Conservation (phyloP, 2,797 vertebrate species). For the Microcaecilia unicolor region DNA sequence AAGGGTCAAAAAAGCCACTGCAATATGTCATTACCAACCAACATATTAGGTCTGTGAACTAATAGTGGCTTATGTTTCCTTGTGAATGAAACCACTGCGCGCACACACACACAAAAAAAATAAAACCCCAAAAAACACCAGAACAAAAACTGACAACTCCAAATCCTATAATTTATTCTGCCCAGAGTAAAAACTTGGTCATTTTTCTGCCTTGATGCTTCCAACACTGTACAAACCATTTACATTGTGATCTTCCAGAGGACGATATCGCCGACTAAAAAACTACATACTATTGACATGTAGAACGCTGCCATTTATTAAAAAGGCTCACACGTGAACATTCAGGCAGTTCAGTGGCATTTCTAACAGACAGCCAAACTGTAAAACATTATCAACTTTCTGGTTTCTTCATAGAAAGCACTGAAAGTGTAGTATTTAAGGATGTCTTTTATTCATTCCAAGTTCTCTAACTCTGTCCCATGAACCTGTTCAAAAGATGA, state of each 20-base stretch:
- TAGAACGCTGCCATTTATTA: conserved; percentile 54
- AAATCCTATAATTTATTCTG: conserved; percentile 50
- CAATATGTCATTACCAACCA: conserved; percentile 31
- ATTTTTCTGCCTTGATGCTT: conserved; percentile 52
- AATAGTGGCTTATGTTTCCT: conserved; percentile 41
- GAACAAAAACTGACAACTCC: too few species aligned
- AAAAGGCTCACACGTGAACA: conserved; percentile 56
- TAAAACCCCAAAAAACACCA: too few species aligned
- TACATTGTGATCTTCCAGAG: conserved; percentile 54
- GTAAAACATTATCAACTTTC: conserved; percentile 55
- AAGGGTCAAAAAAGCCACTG: too few species aligned
- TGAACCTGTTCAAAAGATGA: conserved; percentile 66
- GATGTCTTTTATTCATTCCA: conserved; percentile 65
- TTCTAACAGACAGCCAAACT: conserved; percentile 52
- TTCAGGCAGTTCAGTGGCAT: conserved; percentile 61
- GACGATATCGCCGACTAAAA: conserved; percentile 55
- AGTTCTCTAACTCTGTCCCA: conserved; percentile 65
- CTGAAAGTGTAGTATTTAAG: conserved; percentile 60
- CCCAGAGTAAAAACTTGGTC: conserved; percentile 51
- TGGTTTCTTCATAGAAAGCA: conserved; percentile 59
- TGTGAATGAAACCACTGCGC: conserved; percentile 41
- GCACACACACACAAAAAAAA: too few species aligned
- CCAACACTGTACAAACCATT: conserved; percentile 57
- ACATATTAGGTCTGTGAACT: conserved; percentile 31
- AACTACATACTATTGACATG: conserved; percentile 55